Conservation (phyloP, 1,140 invertebrate genomes). For the Calycopis cecrops region DNA sequence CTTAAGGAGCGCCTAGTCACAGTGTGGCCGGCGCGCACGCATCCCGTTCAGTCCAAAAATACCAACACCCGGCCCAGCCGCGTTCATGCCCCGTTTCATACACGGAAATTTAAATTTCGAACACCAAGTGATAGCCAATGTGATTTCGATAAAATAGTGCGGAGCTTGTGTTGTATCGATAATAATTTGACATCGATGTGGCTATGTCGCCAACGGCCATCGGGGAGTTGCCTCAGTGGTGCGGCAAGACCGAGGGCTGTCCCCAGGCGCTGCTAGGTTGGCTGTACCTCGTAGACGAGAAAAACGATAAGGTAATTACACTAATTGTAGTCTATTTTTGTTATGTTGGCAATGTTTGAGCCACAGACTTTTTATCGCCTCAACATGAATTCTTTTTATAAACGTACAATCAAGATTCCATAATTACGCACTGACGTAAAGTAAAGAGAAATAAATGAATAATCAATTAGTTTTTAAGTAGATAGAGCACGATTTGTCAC, state of each 20-base stretch:
- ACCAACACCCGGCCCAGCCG: conserved; percentile 41
- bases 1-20: conserved; percentile 67
- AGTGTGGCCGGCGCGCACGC: conserved; percentile 55
- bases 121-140: background rate
- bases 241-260: conserved; percentile 51
- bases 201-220: conserved; percentile 62
- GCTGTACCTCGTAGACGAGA: conserved; percentile 58
- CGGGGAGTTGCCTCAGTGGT: conserved; percentile 60
- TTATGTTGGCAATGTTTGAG: conserved; percentile 9
- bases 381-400: too few relatives aligned
- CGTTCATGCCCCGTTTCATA: conserved; percentile 34
- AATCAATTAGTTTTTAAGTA: too few relatives aligned
- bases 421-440: too few relatives aligned
- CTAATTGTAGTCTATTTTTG: conserved; percentile 7
- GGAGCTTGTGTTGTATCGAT: conserved; percentile 12
- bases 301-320: conserved; percentile 57
- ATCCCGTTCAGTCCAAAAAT: conserved; percentile 60
- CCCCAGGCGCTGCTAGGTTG: conserved; percentile 57
- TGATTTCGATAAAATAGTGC: conserved; percentile 13
- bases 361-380: too few relatives aligned
- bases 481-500: too few relatives aligned
- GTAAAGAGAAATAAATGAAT: too few relatives aligned
- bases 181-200: conserved; percentile 36
- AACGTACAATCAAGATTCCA: too few relatives aligned
- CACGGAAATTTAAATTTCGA: conserved; percentile 17